Evolutionary conservation across 2,888 invertebrate genomes (phyloP), one percentile per base, ranked within the genome.

Genomic region (Eupithecia tripunctaria): DNA sequence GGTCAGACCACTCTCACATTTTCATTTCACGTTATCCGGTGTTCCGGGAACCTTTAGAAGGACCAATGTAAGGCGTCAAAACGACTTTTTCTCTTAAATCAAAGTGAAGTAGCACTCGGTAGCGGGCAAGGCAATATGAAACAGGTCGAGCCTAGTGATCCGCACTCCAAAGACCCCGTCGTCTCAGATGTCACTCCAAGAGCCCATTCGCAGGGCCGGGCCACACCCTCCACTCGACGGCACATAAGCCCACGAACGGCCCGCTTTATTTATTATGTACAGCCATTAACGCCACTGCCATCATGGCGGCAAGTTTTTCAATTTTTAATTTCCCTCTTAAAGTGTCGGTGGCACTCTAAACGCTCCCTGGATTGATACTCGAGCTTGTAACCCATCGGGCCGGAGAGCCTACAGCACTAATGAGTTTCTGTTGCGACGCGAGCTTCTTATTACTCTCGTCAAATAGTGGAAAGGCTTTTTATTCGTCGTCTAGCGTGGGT

Each of bases 231-330:
- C 92, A 92, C 94, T 94, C 90, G 88, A 91, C 90, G 87, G 89
- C 93, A 94, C 90, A 94, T 94, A 94, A 92, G 93, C 93, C 89
- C 88, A 91, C 90, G 83, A 88, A 87, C 91, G 88, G 87, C 88
- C 89, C 91, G 91, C 92, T 92, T 93, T 94, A 94, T 93, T 93
- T 93, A 94, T 94, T 94, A 94, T 94, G 93, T 94, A 94, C 93
- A 91, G 91, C 92, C 91, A 93, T 94, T 94, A 93, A 92, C 92
- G 91, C 91, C 89, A 91, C 89, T 85, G 89, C 89, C 93, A 91
- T 92, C 89, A 94, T 94, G 94, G 94, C 93, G 93, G 91, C 89
- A 87, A 88, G 89, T 89, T 94, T 93, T 93, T 93, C 89, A 93
- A 92, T 93, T 94, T 94, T 94, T 92, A 92, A 93, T 94, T 94